Base-by-base conservation (phyloP, 92 coral and sea anemone genomes). In the Zoanthus solanderi region DNA sequence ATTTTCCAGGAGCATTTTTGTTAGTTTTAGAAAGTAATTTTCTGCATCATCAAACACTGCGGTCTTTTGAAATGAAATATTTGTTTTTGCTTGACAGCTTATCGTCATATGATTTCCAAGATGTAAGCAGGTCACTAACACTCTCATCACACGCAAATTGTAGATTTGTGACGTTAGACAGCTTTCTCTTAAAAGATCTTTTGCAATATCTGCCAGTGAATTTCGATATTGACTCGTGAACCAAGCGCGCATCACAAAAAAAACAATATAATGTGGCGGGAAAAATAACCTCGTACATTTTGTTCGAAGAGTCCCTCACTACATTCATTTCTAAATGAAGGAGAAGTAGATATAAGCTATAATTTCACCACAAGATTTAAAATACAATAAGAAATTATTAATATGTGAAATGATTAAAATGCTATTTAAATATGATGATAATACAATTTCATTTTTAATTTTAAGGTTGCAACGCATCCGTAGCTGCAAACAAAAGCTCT, bases 201-300 rank as follows among this genome's bases (percentile, higher is more conserved):
- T 11, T 73, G 13, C 56, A 45, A 73, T 54, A 73, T 73, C 78
- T 73, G 56, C 45, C 78, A n/a, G 11, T 73, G 30, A 44, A 16
- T 73, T 17, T 73, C 53, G 37, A 73, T 73, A 73, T 73, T 73
- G 78, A 73, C 53, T 16, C 30, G 15, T 11, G 45, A 73, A 53
- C 54, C 11, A 73, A 46, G 29, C 53, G 53, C 56, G 16, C 56
- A 14, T 42, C 2, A 44, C 44, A 32, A 37, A 37, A 37, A 34
- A 37, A 17, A 16, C 78, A 0, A 18, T 11, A 45, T 29, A 42
- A 73, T 54, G 56, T 73, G 78, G 78, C 57, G 3, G 8, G 2
- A 42, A 17, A 46, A 0, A 54, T 1, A 2, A 37, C 4, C 42
- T 37, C 42, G 42, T 37, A 37, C 42, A 6, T 54, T 54, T 0